These are phyloP conservation scores for Thamnaconus septentrionalis DNA, from an alignment of 2,113 vertebrate species.

Conservation along the genomic window DNA sequence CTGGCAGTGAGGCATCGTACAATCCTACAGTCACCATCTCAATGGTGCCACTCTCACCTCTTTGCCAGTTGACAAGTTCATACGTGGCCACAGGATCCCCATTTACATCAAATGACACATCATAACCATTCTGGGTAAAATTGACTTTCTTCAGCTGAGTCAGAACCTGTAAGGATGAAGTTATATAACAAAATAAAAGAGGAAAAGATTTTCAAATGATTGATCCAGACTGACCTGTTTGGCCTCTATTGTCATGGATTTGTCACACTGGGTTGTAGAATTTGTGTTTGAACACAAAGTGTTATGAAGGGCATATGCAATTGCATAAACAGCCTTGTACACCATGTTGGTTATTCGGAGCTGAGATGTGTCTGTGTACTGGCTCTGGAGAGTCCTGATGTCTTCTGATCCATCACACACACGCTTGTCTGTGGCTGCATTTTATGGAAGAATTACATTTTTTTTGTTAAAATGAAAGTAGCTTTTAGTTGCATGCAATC, in stretches of 20 bases:
- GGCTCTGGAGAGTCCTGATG: conserved; percentile 42
- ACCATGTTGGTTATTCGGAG: conserved; percentile 71
- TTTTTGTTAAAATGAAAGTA: too few relatives aligned
- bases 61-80: conserved; percentile 74
- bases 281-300: conserved; percentile 43
- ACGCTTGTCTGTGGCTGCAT: neutral
- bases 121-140: too few relatives aligned
- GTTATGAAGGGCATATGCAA: conserved; percentile 66
- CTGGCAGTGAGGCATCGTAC: conserved; percentile 62
- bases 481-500: too few relatives aligned
- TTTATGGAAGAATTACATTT: conserved; percentile 6
- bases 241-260: conserved; percentile 26
- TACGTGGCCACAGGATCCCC: conserved; percentile 69
- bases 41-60: conserved; percentile 24
- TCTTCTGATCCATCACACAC: conserved; percentile 66
- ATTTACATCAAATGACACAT: conserved; percentile 66
- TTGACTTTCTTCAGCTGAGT: too few relatives aligned
- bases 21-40: conserved; percentile 60
- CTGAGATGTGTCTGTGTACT: conserved; percentile 71
- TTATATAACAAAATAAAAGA: neutral
- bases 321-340: conserved; percentile 73
- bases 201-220: neutral
- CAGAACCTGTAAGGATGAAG: conserved; percentile 24
- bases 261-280: conserved; percentile 41
- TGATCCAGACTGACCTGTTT: conserved; percentile 45